These are phyloP conservation scores for Busseola fusca DNA, from an alignment of 2,888 invertebrate genomes.

Conservation along the genomic window DNA sequence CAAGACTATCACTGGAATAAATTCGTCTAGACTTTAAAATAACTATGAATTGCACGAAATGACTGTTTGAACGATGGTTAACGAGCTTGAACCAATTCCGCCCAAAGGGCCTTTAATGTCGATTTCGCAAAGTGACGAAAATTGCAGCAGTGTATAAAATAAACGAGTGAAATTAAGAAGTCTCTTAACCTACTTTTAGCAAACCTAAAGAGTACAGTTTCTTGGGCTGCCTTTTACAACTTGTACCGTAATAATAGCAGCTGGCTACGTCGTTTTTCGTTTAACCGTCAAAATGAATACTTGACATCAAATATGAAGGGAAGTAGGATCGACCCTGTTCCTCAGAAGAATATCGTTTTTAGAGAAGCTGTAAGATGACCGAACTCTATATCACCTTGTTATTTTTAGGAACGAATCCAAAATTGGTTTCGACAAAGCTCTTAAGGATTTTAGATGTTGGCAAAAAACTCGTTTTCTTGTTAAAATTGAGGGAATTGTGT, in stretches of 20 bases:
- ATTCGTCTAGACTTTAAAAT: slow-evolving; percentile 34
- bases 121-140: slow-evolving; percentile 31
- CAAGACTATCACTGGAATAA: slow-evolving; percentile 4
- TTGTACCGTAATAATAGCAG: slow-evolving; percentile 38
- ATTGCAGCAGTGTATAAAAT: slow-evolving; percentile 22
- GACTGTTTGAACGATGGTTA: slow-evolving; percentile 27
- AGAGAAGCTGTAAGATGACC: slow-evolving; percentile 10
- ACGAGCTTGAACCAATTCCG: slow-evolving; percentile 20
- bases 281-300: slow-evolving; percentile 32
- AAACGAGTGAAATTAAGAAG: slow-evolving; percentile 42
- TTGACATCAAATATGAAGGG: slow-evolving; percentile 41
- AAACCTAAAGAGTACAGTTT: slow-evolving; percentile 22
- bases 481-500: slow-evolving; percentile 12
- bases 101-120: slow-evolving; percentile 10
- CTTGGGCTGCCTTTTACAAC: slow-evolving; percentile 37
- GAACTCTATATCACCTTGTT: slow-evolving; percentile 37
- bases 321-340: slow-evolving; percentile 28
- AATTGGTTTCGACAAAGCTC: slow-evolving; percentile 44
- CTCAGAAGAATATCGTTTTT: slow-evolving; percentile 39
- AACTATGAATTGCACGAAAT: slow-evolving; percentile 32
- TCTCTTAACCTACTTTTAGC: slow-evolving; percentile 43
- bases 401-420: slow-evolving; percentile 28
- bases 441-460: slow-evolving; percentile 32
- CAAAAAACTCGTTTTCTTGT: slow-evolving; percentile 33
- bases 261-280: slow-evolving; percentile 33